A percentile compares a stretch with the other conserved stretches of the same genome.
Conservation (phyloP, 2,888 invertebrate species). For the Halictus quadricinctus region DNA sequence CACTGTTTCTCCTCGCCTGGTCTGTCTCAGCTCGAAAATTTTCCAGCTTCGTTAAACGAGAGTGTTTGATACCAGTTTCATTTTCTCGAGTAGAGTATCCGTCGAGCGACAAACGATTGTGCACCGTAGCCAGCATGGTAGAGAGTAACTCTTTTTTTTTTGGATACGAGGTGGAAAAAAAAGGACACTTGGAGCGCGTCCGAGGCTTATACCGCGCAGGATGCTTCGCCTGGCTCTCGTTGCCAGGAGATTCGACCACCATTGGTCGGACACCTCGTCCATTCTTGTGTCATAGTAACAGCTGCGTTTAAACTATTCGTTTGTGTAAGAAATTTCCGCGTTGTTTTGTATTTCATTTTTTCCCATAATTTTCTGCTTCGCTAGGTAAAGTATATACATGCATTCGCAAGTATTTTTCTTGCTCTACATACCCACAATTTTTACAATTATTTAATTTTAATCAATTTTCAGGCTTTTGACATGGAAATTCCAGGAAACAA, state of each 20-base stretch:
- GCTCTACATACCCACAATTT: no score
- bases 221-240: conserved; percentile 4
- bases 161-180: conserved; percentile 2
- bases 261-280: no score
- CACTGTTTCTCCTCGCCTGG: conserved; percentile 11
- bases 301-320: no score
- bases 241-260: neutral
- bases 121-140: conserved; percentile 45
- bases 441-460: no score
- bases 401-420: no score
- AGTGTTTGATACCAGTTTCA: neutral
- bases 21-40: neutral
- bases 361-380: no score
- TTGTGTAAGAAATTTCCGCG: no score
- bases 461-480: no score
- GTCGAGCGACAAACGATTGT: neutral
- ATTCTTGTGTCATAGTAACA: no score
- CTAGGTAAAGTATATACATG: no score
- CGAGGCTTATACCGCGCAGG: conserved; percentile 22
- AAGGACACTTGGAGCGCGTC: conserved; percentile 27
- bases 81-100: conserved; percentile 10
- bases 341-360: no score
- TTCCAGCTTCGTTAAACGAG: conserved; percentile 14
- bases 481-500: no score
- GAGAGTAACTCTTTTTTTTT: conserved; percentile 15